phyloP scores from a whole-genome alignment of 2,797 vertebrate species.

The Micropoecilia bifurca region DNA sequence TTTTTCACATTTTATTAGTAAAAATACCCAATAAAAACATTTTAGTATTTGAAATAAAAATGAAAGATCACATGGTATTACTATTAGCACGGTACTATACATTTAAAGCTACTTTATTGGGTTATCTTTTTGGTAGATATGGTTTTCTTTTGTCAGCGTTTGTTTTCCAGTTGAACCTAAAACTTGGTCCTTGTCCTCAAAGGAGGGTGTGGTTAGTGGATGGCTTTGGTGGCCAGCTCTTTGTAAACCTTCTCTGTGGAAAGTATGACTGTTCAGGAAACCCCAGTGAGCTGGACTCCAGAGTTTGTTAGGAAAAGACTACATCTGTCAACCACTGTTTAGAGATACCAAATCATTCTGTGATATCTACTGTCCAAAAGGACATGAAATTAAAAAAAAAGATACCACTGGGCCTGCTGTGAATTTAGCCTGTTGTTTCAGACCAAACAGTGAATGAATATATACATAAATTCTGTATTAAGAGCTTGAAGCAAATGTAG shows the following conservation, averaged over 20 bases:
- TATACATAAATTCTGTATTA: slow-evolving; percentile 30
- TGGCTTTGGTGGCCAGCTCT: slow-evolving; percentile 24
- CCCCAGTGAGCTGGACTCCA: slow-evolving; percentile 22
- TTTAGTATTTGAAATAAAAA: not conserved
- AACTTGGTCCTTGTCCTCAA: slow-evolving; percentile 3
- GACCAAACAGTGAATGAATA: slow-evolving; percentile 52
- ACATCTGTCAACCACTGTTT: slow-evolving; percentile 17
- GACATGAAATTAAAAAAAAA: slow-evolving; percentile 12
- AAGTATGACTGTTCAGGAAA: slow-evolving; percentile 62
- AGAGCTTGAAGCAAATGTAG: slow-evolving; percentile 44
- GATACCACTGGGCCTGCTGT: slow-evolving; percentile 28
- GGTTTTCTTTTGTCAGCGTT: not conserved
- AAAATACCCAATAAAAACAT: not conserved
- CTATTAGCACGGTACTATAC: not conserved
- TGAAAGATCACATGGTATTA: not conserved
- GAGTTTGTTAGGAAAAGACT: slow-evolving; percentile 39
- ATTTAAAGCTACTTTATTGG: not conserved
- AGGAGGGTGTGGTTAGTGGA: slow-evolving; percentile 25
- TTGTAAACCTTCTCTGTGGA: slow-evolving; percentile 45
- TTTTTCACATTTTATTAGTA: not conserved
- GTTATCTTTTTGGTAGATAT: not conserved
- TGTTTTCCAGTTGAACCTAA: slow-evolving; percentile 10
- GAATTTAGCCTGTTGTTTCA: slow-evolving; percentile 46
- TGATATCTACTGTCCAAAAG: slow-evolving; percentile 32
- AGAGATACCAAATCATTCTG: slow-evolving; percentile 43